Base-by-base conservation (phyloP, 2,113 vertebrate species). In the rabbit (Oryctolagus cuniculus) region DNA sequence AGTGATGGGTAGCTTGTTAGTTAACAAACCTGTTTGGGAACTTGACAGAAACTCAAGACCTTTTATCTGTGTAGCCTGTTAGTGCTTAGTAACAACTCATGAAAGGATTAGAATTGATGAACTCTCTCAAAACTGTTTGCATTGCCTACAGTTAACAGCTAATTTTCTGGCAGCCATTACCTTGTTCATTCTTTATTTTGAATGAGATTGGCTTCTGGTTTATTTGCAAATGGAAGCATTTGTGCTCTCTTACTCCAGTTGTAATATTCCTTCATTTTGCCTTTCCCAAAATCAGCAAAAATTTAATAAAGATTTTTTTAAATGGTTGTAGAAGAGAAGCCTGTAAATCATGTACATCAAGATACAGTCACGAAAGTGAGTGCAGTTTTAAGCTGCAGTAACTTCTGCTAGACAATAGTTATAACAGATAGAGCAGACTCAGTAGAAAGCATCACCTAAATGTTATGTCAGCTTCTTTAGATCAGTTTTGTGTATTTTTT, bases 301-400 rank as follows among this genome's bases (percentile, higher is more conserved):
- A 49, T 73, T 83, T 80, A 34, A 38, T 81, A 70, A 91, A 93
- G 61, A 38, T 19, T 73, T 88, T 69, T 70, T 24, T 73, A 58
- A 89, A 34, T 94, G 64, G 53, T 55, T 44, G 5, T 75, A 77
- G n/a, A 10, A 85, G 29, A 31, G 15, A 86, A 87, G 53, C 77
- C 81, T 93, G 0, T 73, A 92, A 91, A 66, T 93, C 25, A 16
- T 72, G 36, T 78, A 2, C 22, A 69, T 94, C 79, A 91, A 74
- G 91, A 74, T 58, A 94, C 34, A 17, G 24, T 80, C 44, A 5
- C 1, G 5, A 34, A 89, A 80, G 3, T 80, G 16, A 66, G 19
- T 95, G n/a, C 49, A n/a, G 44, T 93, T 96, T 89, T 85, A 95
- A 85, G 24, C 53, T 92, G 12, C 44, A 63, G 19, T 44, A 89